These are phyloP conservation scores for Lordiphosa clarofinis DNA, from an alignment of 1,140 invertebrate species.

Conservation along the genomic window DNA sequence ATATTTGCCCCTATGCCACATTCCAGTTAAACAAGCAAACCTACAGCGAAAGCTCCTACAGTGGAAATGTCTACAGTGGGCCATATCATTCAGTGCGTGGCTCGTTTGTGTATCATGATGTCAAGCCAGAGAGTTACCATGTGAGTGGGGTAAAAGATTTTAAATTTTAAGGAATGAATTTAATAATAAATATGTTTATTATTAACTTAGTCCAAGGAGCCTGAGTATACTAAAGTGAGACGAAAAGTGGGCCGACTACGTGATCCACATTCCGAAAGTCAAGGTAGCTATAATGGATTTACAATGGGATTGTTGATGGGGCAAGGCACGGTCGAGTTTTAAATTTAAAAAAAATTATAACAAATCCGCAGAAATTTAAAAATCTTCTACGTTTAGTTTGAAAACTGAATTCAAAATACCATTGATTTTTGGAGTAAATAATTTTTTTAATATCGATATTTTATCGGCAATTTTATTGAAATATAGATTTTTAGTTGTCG, in stretches of 20 bases:
- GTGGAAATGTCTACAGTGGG: slow-evolving; percentile 91
- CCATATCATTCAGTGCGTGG: slow-evolving; percentile 91
- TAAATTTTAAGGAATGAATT: background rate
- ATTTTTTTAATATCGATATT: too few species aligned
- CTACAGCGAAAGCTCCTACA: slow-evolving; percentile 93
- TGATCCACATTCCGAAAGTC: slow-evolving; percentile 89
- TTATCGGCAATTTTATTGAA: too few species aligned
- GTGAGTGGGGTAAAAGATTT: slow-evolving; percentile 69
- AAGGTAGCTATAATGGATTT: slow-evolving; percentile 82
- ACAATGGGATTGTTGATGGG: slow-evolving; percentile 3
- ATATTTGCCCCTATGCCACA: slow-evolving; percentile 94
- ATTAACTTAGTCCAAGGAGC: slow-evolving; percentile 84
- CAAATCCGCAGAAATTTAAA: too few species aligned
- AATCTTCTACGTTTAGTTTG: too few species aligned
- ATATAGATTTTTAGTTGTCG: too few species aligned
- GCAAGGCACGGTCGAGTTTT: background rate
- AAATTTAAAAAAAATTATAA: too few species aligned
- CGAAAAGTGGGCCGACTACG: slow-evolving; percentile 88
- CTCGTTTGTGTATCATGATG: slow-evolving; percentile 94
- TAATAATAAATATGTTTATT: too few species aligned
- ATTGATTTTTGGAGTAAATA: too few species aligned
- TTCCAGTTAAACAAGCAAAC: slow-evolving; percentile 93
- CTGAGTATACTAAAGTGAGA: slow-evolving; percentile 89
- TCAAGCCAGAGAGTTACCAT: slow-evolving; percentile 82
- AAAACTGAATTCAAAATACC: too few species aligned